Evolutionary conservation across 2,888 invertebrate species (phyloP), one percentile per base, ranked within the genome.

Genomic region (Celastrina argiolus): DNA sequence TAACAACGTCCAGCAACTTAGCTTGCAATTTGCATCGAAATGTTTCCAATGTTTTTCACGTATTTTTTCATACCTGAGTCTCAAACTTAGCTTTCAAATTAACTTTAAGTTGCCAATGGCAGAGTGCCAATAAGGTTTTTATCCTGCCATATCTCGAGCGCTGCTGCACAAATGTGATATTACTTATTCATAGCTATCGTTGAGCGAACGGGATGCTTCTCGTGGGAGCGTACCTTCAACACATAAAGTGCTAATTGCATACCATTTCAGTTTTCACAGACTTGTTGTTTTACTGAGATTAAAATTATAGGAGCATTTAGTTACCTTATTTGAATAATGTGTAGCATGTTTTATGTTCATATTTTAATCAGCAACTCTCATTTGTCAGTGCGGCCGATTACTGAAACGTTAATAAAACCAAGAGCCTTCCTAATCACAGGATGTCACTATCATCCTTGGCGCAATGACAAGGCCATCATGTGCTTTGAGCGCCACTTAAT

Each of bases 211-310:
- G 59, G 34, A 34, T 59, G 31, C 34, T 59, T 34, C 59, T n/a
- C 59, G 34, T 16, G 59, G 59, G 31, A 59, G 7, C 34, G 28
- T 58, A 59, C 31, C 59, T 59, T 16, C 18, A 18, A 16, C 59
- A 59, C 34, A 31, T 58, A 31, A 31, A 31, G 31, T 59, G 10
- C 31, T 59, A 31, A 59, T 34, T 31, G 34, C 16, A 16, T 28
- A 31, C 31, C 34, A 34, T 59, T 31, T n/a, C n/a, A n/a, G n/a
- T n/a, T n/a, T n/a, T 59, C 34, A 59, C 59, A 59, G 59, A 59
- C 16, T 34, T 59, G 34, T 59, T 59, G 59, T 59, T 59, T 59
- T 59, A 59, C 12, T 26, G 14, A 10, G 22, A 51, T 51, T 51
- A 51, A 12, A 51, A 22, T 51, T 51, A 51, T 51, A 22, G 26